Evolutionary conservation across 2,797 vertebrate species (phyloP).

Genomic region (Peromyscus eremicus): DNA sequence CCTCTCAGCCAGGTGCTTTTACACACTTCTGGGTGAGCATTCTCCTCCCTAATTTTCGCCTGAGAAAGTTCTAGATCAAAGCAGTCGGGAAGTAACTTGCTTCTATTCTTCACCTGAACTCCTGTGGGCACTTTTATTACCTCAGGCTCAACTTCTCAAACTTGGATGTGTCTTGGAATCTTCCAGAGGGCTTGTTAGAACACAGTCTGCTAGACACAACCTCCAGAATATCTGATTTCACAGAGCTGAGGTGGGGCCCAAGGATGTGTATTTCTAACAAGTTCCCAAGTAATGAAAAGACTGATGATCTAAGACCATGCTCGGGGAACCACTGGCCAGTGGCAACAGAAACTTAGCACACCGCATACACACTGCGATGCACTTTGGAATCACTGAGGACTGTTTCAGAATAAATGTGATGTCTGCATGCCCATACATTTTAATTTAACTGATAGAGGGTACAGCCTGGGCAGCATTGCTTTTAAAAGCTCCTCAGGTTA

Average conservation of each 20-base stretch:
- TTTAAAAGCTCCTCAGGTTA: background rate
- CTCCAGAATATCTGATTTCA: slow-evolving; percentile 46
- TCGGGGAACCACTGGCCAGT: background rate
- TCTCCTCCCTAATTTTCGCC: slow-evolving; percentile 47
- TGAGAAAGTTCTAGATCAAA: slow-evolving; percentile 65
- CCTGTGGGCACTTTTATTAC: slow-evolving; percentile 34
- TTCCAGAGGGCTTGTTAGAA: slow-evolving; percentile 71
- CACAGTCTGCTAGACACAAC: slow-evolving; percentile 15
- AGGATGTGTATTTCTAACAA: slow-evolving; percentile 54
- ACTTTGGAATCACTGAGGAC: background rate
- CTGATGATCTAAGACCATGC: background rate
- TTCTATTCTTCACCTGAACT: slow-evolving; percentile 29
- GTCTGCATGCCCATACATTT: background rate
- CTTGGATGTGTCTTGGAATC: slow-evolving; percentile 30
- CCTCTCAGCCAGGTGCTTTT: background rate
- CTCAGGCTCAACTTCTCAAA: slow-evolving; percentile 60
- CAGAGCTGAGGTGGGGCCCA: background rate
- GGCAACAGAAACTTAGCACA: background rate
- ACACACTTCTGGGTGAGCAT: slow-evolving; percentile 6
- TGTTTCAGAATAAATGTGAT: slow-evolving; percentile 35
- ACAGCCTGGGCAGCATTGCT: background rate
- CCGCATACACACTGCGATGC: background rate
- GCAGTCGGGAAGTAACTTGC: slow-evolving; percentile 42
- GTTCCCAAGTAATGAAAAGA: background rate
- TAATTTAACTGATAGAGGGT: background rate